phyloP scores from a whole-genome alignment of 2,888 invertebrate species.

The Rhorus exstirpatorius region DNA sequence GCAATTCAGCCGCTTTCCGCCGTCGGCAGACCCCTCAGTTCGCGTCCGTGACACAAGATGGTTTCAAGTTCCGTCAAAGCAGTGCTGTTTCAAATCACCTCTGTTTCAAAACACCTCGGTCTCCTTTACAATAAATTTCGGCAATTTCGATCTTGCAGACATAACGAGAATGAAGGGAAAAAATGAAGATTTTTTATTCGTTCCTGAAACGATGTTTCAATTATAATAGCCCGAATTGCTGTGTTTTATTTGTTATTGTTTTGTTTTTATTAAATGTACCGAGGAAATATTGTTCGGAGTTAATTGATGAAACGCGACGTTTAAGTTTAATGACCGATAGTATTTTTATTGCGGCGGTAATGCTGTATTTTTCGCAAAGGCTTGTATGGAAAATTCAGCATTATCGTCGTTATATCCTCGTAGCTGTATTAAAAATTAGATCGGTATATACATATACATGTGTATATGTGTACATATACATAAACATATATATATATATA shows the following conservation, averaged over 20 bases:
- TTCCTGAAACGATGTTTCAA: conserved; percentile 23
- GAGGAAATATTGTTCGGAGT: conserved; percentile 29
- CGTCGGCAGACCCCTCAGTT: too few species aligned
- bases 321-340: conserved; percentile 67
- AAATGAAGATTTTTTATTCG: conserved; percentile 3
- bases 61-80: too few species aligned
- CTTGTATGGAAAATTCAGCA: conserved; percentile 63
- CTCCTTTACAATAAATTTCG: conserved; percentile 39
- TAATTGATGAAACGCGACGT: conserved; percentile 44
- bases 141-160: conserved; percentile 11
- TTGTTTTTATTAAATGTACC: conserved; percentile 23
- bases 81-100: too few species aligned
- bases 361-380: conserved; percentile 51
- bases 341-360: conserved; percentile 70
- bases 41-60: too few species aligned
- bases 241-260: too few species aligned
- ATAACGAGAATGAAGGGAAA: conserved; percentile 5
- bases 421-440: conserved; percentile 74
- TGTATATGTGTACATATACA: neutral
- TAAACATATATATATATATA: neutral
- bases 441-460: conserved; percentile 63
- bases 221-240: conserved; percentile 31
- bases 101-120: too few species aligned
- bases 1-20: too few species aligned
- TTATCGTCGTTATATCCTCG: conserved; percentile 69